Evolutionary conservation across 2,113 vertebrate species (phyloP).

Genomic region (Otis tarda): DNA sequence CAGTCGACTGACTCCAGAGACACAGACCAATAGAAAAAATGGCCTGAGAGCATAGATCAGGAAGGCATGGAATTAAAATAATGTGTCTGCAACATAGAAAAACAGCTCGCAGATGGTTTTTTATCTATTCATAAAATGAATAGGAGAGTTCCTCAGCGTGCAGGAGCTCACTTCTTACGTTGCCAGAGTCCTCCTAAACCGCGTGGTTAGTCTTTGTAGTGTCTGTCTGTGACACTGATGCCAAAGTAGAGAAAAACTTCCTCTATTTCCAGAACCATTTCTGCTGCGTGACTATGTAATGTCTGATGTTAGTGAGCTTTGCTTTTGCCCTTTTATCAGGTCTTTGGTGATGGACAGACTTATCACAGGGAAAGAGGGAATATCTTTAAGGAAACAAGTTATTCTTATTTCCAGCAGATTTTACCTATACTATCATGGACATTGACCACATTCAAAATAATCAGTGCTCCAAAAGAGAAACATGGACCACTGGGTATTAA

Average conservation of each 20-base stretch:
- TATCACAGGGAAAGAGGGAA: neutral
- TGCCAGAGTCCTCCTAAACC: neutral
- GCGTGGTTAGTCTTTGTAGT: neutral
- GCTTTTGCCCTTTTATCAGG: neutral
- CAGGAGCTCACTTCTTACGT: neutral
- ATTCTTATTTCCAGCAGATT: neutral
- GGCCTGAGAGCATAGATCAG: neutral
- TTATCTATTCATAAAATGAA: neutral
- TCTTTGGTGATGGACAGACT: neutral
- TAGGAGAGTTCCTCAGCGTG: accelerated
- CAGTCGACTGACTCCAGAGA: neutral
- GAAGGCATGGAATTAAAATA: neutral
- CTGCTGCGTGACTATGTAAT: neutral
- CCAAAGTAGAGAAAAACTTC: neutral
- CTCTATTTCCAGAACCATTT: neutral
- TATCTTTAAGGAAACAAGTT: neutral
- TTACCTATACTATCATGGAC: neutral
- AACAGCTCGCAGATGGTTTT: neutral
- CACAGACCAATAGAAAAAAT: neutral
- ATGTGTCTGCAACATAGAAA: neutral
- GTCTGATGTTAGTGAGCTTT: neutral
- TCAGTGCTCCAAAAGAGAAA: neutral
- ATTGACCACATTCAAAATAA: neutral
- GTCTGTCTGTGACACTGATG: neutral
- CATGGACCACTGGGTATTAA: neutral